Evolutionary conservation across 2,113 vertebrate genomes (phyloP).

Genomic region (Fulmarus glacialis): DNA sequence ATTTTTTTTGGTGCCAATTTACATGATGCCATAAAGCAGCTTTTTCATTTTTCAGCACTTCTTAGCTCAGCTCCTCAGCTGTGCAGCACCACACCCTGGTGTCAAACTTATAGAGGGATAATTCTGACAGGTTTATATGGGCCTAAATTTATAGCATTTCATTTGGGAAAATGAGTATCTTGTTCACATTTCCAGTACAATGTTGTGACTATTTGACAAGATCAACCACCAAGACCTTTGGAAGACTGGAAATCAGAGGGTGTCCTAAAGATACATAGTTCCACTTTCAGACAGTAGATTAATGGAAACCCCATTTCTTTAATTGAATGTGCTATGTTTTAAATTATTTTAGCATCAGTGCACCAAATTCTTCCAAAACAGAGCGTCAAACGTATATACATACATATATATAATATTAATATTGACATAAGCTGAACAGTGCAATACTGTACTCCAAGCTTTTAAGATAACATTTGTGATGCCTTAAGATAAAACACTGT

Average conservation of each 20-base stretch:
- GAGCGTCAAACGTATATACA: background rate
- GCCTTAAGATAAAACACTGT: background rate
- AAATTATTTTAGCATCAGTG: background rate
- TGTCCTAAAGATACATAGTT: background rate
- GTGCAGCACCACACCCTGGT: conserved; percentile 65
- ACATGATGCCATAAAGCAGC: conserved; percentile 64
- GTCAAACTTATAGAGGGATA: conserved; percentile 54
- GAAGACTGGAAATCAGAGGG: background rate
- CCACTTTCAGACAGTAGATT: background rate
- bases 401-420: background rate
- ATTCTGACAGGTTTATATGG: conserved; percentile 66
- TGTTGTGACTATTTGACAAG: conserved; percentile 18
- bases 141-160: conserved; percentile 61
- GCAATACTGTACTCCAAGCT: background rate
- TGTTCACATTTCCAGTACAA: conserved; percentile 25
- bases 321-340: background rate
- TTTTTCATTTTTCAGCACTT: conserved; percentile 73
- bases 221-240: background rate
- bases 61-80: conserved; percentile 75
- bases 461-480: background rate
- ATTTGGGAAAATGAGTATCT: conserved; percentile 10
- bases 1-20: conserved; percentile 41
- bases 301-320: background rate
- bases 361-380: background rate
- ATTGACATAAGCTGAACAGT: background rate